phyloP scores from a whole-genome alignment of 2,888 invertebrate genomes.

The Alloscopus bannaensis region DNA sequence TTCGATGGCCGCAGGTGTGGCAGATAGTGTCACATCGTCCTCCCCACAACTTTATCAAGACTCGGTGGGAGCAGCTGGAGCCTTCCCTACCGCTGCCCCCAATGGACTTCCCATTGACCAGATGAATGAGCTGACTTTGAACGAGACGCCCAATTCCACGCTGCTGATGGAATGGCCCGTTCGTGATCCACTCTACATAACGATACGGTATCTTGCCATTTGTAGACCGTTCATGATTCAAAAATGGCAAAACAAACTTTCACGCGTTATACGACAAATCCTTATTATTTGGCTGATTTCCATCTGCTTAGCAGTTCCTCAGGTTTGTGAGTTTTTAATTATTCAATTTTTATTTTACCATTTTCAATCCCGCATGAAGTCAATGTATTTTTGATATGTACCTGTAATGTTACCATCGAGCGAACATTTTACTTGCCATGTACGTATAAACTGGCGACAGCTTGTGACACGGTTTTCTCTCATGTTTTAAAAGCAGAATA shows the following conservation, averaged over 20 bases:
- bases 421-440: too few relatives aligned
- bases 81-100: conserved; percentile 28
- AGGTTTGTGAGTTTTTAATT: conserved; percentile 84
- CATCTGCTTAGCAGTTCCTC: conserved; percentile 77
- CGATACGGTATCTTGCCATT: conserved; percentile 76
- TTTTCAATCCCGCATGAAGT: too few relatives aligned
- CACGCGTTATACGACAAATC: conserved; percentile 76
- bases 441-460: too few relatives aligned
- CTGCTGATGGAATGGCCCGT: conserved; percentile 69
- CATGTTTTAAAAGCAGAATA: too few relatives aligned
- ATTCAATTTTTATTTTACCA: conserved; percentile 75
- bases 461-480: too few relatives aligned
- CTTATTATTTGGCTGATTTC: conserved; percentile 76
- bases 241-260: conserved; percentile 76
- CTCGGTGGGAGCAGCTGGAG: conserved; percentile 14
- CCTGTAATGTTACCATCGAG: too few relatives aligned
- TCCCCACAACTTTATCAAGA: conserved; percentile 43
- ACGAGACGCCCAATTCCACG: conserved; percentile 44
- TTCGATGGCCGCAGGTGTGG: conserved; percentile 56
- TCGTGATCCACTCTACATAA: conserved; percentile 71
- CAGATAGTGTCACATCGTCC: conserved; percentile 40
- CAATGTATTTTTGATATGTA: too few relatives aligned
- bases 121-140: conserved; percentile 49
- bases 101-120: conserved; percentile 40
- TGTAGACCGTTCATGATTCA: conserved; percentile 77